Percentiles rank a stretch among this genome's conserved stretches.
phyloP scores from a whole-genome alignment of 2,797 vertebrate genomes.

The Gymnopithys bicolor region DNA sequence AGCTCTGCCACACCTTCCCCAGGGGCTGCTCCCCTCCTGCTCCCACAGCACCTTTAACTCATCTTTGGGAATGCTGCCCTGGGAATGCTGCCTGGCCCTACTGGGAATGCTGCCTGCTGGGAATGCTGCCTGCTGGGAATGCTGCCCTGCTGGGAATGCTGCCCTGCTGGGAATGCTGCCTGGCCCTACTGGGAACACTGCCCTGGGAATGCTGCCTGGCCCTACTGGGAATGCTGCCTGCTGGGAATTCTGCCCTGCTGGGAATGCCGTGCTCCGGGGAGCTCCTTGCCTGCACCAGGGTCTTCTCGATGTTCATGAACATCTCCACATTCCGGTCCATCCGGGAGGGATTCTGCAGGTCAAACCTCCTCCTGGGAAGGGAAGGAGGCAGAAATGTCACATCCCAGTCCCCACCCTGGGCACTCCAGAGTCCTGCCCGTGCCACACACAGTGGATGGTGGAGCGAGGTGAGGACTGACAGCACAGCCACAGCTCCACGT shows the following conservation, averaged over 20 bases:
- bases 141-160: no score
- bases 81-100: no score
- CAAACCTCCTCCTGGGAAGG: conserved; percentile 89
- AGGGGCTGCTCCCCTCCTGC: neutral
- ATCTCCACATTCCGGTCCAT: conserved; percentile 99
- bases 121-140: no score
- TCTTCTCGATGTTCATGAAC: conserved; percentile 99
- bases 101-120: no score
- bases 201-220: no score
- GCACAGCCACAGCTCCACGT: neutral
- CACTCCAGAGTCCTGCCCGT: neutral
- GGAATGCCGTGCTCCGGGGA: neutral
- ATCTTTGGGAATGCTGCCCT: no score
- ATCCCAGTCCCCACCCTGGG: neutral
- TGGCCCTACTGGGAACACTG: no score
- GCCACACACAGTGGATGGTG: neutral
- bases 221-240: no score
- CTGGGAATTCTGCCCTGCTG: neutral
- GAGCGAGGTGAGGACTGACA: neutral
- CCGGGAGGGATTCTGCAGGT: conserved; percentile 96
- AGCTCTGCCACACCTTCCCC: neutral
- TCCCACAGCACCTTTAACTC: accelerated
- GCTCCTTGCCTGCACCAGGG: conserved; percentile 89
- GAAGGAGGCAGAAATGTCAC: neutral
- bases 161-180: no score